These are phyloP conservation scores for Paracentrotus lividus DNA, from an alignment of 53 echinoderm and acorn worm genomes.

Conservation along the genomic window DNA sequence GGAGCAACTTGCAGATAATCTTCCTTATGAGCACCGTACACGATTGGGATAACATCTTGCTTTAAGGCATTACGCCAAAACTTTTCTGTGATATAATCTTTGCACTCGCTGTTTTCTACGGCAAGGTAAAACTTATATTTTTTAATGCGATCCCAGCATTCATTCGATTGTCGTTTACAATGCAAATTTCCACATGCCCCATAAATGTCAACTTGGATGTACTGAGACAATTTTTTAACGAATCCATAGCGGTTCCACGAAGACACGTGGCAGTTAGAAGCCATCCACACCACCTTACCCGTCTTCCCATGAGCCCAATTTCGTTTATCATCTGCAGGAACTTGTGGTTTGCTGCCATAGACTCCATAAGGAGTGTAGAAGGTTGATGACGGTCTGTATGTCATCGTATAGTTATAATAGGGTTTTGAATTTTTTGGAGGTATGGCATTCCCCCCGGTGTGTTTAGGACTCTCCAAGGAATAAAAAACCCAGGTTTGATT, in stretches of 20 bases:
- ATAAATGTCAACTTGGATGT: constrained; percentile 15
- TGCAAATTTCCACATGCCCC: background rate
- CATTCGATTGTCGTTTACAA: background rate
- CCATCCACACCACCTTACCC: background rate
- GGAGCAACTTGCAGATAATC: constrained; percentile 43
- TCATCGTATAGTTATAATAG: background rate
- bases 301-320: constrained; percentile 56
- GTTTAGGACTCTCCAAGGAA: background rate
- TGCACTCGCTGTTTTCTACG: constrained; percentile 61
- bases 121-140: constrained; percentile 48
- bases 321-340: background rate
- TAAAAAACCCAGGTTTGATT: background rate
- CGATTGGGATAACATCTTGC: constrained; percentile 48
- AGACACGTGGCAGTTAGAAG: constrained; percentile 1
- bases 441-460: background rate
- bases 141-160: background rate
- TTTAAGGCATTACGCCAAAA: constrained; percentile 42
- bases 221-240: background rate
- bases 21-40: constrained; percentile 40
- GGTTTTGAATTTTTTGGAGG: background rate
- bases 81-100: constrained; percentile 61
- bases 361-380: background rate
- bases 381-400: background rate
- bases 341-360: background rate
- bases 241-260: constrained; percentile 20